Percentiles rank a stretch among this genome's conserved stretches.
Evolutionary conservation across 2,113 vertebrate genomes (phyloP).

Genomic region (Mesembrinibis cayennensis): DNA sequence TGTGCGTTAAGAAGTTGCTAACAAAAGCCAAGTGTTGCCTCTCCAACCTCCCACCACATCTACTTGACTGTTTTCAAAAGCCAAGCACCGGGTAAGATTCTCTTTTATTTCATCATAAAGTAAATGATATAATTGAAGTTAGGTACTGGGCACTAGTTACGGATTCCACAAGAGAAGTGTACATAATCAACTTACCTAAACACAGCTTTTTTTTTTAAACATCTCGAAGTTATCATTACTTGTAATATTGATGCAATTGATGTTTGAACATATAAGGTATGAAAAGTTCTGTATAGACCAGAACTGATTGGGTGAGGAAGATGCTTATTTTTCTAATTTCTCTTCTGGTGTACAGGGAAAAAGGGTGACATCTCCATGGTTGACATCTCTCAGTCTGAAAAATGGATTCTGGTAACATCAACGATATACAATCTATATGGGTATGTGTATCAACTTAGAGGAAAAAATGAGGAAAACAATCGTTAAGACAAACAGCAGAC

Average conservation of each 20-base stretch:
- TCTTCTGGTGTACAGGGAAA: background rate
- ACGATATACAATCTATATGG: constrained; percentile 18
- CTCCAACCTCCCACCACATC: background rate
- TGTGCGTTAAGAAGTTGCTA: background rate
- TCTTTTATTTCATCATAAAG: background rate
- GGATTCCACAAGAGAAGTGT: background rate
- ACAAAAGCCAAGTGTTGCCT: background rate
- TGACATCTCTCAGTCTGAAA: background rate
- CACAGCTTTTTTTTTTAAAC: background rate
- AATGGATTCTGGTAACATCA: constrained; percentile 16
- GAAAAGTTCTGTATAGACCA: background rate
- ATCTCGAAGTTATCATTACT: background rate
- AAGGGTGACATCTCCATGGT: background rate
- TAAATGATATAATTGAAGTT: background rate
- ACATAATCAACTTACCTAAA: background rate
- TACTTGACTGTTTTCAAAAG: background rate
- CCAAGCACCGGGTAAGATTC: background rate
- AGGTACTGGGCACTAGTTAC: background rate
- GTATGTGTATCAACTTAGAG: constrained; percentile 12
- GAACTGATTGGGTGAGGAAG: background rate
- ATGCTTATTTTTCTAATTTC: background rate
- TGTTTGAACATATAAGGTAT: background rate
- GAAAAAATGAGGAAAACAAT: constrained; percentile 54
- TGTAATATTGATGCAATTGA: background rate
- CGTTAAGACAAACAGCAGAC: constrained; percentile 54